These are phyloP conservation scores for Dysmachus trigonus DNA, from an alignment of 2,888 invertebrate species.

Conservation along the genomic window DNA sequence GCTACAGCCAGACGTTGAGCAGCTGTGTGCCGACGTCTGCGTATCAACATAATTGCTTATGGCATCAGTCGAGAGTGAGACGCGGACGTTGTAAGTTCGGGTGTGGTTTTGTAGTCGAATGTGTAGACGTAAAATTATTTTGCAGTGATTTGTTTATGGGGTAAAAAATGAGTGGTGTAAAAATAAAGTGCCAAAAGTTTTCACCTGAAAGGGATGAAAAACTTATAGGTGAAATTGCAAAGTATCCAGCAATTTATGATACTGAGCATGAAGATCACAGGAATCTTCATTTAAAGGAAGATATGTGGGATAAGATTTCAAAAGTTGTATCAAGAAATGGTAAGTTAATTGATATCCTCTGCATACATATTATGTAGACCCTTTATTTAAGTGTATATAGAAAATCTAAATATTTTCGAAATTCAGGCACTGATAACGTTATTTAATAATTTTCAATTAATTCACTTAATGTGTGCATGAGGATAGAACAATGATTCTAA, in stretches of 20 bases:
- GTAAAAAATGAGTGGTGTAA: neutral
- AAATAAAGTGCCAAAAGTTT: neutral
- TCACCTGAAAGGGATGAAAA: neutral
- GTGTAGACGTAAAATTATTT: too few species aligned
- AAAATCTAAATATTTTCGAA: too few species aligned
- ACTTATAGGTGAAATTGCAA: neutral
- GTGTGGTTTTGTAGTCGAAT: neutral
- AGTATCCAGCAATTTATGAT: neutral
- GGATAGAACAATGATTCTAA: too few species aligned
- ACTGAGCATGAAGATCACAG: neutral
- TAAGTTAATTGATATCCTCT: neutral
- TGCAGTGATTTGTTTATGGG: neutral
- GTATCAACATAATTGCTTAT: neutral
- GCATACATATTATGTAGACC: too few species aligned
- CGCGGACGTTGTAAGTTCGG: neutral
- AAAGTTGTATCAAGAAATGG: neutral
- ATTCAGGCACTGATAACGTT: too few species aligned
- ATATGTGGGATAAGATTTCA: neutral
- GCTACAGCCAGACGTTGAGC: neutral
- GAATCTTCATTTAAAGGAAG: neutral
- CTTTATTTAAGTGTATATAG: too few species aligned
- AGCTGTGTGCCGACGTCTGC: neutral
- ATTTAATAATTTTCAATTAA: too few species aligned
- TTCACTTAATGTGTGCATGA: too few species aligned
- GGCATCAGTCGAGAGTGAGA: neutral